phyloP scores from a whole-genome alignment of 2,113 vertebrate species.

The Cryptotis parvus region DNA sequence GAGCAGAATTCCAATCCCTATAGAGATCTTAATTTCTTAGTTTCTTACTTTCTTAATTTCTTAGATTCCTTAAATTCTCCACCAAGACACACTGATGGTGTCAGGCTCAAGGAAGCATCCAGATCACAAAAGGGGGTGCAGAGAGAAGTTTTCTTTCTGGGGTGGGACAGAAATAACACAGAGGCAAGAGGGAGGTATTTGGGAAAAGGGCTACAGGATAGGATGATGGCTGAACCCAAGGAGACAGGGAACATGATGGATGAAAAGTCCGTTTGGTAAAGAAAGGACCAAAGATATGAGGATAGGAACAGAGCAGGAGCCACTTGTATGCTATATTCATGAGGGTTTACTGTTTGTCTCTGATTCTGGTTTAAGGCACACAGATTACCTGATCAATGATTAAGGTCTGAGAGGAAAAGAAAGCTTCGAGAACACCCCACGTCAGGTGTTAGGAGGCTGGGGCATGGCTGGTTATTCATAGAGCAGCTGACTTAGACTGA shows the following conservation, averaged over 20 bases:
- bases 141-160: background rate
- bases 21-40: too few relatives aligned
- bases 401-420: conserved; percentile 22
- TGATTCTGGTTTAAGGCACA: conserved; percentile 13
- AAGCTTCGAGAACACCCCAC: background rate
- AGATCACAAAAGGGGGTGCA: background rate
- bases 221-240: background rate
- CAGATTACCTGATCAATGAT: conserved; percentile 18
- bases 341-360: too few relatives aligned
- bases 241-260: too few relatives aligned
- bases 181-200: too few relatives aligned
- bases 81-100: too few relatives aligned
- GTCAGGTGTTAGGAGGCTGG: background rate
- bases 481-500: background rate
- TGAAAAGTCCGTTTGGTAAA: background rate
- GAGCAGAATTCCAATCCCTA: too few relatives aligned
- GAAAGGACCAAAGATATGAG: background rate
- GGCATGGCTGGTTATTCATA: background rate
- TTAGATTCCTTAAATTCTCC: too few relatives aligned
- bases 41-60: too few relatives aligned
- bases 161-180: background rate
- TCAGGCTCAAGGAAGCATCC: background rate
- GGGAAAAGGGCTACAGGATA: background rate
- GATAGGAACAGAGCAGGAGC: rapidly evolving
- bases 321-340: background rate